Conservation (phyloP, 2,797 vertebrate genomes). For the Chaetophractus vellerosus region DNA sequence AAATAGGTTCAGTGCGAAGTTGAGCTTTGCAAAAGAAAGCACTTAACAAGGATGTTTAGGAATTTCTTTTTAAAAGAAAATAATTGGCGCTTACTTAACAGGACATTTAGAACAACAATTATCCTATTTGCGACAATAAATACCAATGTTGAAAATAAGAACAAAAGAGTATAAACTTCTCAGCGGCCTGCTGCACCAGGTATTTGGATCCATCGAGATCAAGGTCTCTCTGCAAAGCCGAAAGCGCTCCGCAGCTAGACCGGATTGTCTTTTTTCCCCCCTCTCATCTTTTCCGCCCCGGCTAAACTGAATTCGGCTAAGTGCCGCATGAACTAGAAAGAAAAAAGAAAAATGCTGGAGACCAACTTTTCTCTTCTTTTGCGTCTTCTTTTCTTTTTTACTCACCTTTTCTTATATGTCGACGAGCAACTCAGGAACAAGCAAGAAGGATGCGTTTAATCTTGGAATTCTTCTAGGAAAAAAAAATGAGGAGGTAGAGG, state of each 20-base stretch:
- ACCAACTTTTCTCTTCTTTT: slow-evolving; percentile 79
- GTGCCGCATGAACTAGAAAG: slow-evolving; percentile 85
- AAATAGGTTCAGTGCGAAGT: slow-evolving; percentile 21
- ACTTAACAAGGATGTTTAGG: slow-evolving; percentile 4
- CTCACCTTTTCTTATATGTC: slow-evolving; percentile 90
- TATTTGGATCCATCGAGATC: slow-evolving; percentile 87
- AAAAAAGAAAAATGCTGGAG: neutral
- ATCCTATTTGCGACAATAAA: slow-evolving; percentile 34
- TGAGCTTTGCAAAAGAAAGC: slow-evolving; percentile 57
- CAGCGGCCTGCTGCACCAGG: slow-evolving; percentile 83
- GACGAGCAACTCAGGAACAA: slow-evolving; percentile 90
- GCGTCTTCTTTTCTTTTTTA: slow-evolving; percentile 78
- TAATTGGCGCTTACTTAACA: neutral
- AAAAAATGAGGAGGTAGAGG: slow-evolving; percentile 83
- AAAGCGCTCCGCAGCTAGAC: slow-evolving; percentile 84
- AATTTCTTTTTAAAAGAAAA: slow-evolving; percentile 56
- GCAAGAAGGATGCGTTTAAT: slow-evolving; percentile 88
- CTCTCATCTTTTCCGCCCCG: neutral
- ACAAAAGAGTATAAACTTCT: slow-evolving; percentile 89
- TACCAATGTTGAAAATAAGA: slow-evolving; percentile 73
- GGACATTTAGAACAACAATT: slow-evolving; percentile 56
- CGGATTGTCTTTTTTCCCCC: neutral
- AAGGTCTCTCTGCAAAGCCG: slow-evolving; percentile 86
- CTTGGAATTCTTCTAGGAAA: slow-evolving; percentile 88
- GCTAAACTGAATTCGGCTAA: slow-evolving; percentile 85